Percentiles rank a stretch among this genome's conserved stretches.
These are phyloP conservation scores for Drosophila teissieri DNA, from an alignment of 1,140 invertebrate genomes.

Conservation along the genomic window DNA sequence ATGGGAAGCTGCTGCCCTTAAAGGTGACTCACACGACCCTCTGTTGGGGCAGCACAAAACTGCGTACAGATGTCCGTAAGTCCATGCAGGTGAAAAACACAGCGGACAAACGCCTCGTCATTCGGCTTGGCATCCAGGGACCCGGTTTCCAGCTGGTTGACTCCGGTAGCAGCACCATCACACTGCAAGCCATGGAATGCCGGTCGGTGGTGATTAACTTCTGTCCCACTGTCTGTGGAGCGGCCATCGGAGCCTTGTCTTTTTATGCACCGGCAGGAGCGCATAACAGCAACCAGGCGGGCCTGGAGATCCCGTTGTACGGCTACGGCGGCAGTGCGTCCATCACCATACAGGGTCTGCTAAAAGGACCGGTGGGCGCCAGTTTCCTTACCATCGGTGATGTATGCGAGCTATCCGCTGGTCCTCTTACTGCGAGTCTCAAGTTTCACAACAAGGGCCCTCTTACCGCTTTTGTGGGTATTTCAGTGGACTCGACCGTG, in stretches of 20 bases:
- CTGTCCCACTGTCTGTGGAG: conserved; percentile 78
- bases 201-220: conserved; percentile 73
- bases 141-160: conserved; percentile 78
- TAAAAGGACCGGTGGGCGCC: conserved; percentile 72
- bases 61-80: conserved; percentile 73
- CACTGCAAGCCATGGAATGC: conserved; percentile 78
- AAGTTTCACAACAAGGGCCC: conserved; percentile 79
- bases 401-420: conserved; percentile 63
- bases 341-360: conserved; percentile 62
- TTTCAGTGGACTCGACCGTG: conserved; percentile 72
- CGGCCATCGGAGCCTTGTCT: conserved; percentile 66
- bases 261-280: conserved; percentile 66
- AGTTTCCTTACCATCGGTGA: conserved; percentile 78
- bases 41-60: conserved; percentile 79
- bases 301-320: conserved; percentile 60
- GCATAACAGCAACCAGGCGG: conserved; percentile 51
- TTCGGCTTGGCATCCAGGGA: conserved; percentile 74
- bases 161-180: conserved; percentile 54
- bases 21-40: conserved; percentile 76
- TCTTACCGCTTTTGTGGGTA: conserved; percentile 69
- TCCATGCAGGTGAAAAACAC: conserved; percentile 82
- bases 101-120: conserved; percentile 62
- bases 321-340: conserved; percentile 79
- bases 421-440: conserved; percentile 63
- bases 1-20: conserved; percentile 75